Evolutionary conservation across 1,140 invertebrate species (phyloP).

Genomic region (Trinorchestia longiramus): DNA sequence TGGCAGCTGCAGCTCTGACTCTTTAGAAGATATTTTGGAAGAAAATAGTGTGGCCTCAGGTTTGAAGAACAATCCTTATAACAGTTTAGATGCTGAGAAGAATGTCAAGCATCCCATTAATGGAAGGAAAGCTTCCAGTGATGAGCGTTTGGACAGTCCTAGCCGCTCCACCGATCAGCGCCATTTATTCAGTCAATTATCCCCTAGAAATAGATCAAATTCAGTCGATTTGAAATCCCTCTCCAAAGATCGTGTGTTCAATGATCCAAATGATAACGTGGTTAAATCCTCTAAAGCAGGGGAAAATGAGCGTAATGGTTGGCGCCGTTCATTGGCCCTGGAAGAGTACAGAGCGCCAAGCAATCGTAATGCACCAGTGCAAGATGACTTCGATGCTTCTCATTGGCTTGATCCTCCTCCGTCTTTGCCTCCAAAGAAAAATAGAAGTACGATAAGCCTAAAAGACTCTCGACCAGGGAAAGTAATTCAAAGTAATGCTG

Average conservation of each 20-base stretch:
- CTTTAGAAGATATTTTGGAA: slow-evolving; percentile 36
- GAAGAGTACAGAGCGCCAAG: background rate
- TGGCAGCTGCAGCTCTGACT: slow-evolving; percentile 28
- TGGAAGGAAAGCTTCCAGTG: slow-evolving; percentile 13
- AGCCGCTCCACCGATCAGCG: background rate
- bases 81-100: background rate
- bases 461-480: background rate
- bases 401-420: slow-evolving; percentile 25
- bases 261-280: background rate
- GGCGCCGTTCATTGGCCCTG: background rate
- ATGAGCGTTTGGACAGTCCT: slow-evolving; percentile 1
- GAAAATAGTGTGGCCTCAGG: background rate
- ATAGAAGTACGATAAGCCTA: background rate
- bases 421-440: background rate
- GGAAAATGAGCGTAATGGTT: background rate
- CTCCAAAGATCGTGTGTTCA: background rate
- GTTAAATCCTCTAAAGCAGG: background rate
- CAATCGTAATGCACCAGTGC: background rate
- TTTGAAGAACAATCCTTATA: background rate
- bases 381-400: slow-evolving; percentile 1
- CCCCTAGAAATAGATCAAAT: slow-evolving; percentile 13
- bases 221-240: slow-evolving; percentile 30
- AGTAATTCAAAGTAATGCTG: background rate
- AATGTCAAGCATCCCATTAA: background rate
- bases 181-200: background rate